Evolutionary conservation across 2,888 invertebrate species (phyloP).

Genomic region (Tinea trinotella): DNA sequence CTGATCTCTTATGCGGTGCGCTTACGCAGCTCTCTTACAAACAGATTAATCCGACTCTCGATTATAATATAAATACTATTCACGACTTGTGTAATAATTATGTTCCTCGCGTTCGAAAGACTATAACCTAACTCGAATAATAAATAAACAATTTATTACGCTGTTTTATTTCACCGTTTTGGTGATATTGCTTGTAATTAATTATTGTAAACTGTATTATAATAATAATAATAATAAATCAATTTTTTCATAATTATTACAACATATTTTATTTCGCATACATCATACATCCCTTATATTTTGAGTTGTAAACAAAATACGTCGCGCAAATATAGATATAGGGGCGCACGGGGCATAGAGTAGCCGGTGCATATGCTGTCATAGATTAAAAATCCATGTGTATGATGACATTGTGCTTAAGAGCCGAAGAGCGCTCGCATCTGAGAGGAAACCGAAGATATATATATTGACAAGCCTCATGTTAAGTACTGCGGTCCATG

Average conservation of each 20-base stretch:
- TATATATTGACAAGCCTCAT: too few species aligned
- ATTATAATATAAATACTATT: slow-evolving; percentile 40
- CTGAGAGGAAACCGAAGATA: too few species aligned
- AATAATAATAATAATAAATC: slow-evolving; percentile 72
- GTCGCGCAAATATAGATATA: too few species aligned
- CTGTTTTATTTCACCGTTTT: slow-evolving; percentile 72
- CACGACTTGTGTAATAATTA: slow-evolving; percentile 71
- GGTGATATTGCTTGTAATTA: slow-evolving; percentile 73
- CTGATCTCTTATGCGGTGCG: background rate
- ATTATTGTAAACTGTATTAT: slow-evolving; percentile 74
- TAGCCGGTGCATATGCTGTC: too few species aligned
- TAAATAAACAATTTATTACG: slow-evolving; percentile 58
- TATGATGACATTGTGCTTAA: too few species aligned
- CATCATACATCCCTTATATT: too few species aligned
- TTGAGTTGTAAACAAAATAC: too few species aligned
- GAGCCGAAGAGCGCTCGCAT: too few species aligned
- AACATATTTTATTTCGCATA: slow-evolving; percentile 55
- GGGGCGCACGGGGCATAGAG: too few species aligned
- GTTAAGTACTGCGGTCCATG: too few species aligned
- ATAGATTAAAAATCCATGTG: too few species aligned
- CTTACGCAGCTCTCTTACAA: slow-evolving; percentile 47
- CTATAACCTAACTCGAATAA: slow-evolving; percentile 65
- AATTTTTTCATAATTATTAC: slow-evolving; percentile 73
- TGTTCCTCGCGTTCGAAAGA: slow-evolving; percentile 73
- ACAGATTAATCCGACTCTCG: slow-evolving; percentile 66